These are phyloP conservation scores for Diarsia dahlii DNA, from an alignment of 2,888 invertebrate genomes.

Conservation along the genomic window DNA sequence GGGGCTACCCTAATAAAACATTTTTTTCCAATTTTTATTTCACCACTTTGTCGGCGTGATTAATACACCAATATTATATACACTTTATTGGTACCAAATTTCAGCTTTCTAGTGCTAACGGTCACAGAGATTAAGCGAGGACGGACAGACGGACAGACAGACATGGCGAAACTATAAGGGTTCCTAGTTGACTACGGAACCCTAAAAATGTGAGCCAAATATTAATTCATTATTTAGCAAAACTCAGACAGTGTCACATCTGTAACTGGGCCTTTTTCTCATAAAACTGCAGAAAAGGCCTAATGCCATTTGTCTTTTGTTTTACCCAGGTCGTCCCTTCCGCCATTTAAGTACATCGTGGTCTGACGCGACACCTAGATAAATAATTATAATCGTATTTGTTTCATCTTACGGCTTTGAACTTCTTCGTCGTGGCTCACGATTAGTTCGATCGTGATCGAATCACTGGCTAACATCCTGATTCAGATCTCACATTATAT, in stretches of 20 bases:
- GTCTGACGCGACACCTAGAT: constrained; percentile 20
- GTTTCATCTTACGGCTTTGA: constrained; percentile 11
- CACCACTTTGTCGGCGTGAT: no score
- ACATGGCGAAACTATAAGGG: no score
- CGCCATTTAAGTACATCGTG: background rate
- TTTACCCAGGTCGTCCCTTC: background rate
- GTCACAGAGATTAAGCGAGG: no score
- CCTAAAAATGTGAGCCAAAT: background rate
- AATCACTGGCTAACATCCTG: constrained; percentile 27
- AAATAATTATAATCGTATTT: constrained; percentile 23
- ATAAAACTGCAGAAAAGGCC: background rate
- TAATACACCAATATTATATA: no score
- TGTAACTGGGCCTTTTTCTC: background rate
- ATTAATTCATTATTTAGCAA: background rate
- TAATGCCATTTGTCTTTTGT: background rate
- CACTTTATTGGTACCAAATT: no score
- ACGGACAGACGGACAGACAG: no score
- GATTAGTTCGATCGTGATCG: constrained; percentile 53
- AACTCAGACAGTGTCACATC: background rate
- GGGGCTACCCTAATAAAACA: no score
- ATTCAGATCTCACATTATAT: constrained; percentile 18
- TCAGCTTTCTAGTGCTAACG: no score
- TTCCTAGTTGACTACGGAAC: no score
- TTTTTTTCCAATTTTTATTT: no score
- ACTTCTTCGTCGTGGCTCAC: constrained; percentile 53